Evolutionary conservation across 2,888 invertebrate species (phyloP), one percentile per base, ranked within the genome.

Genomic region (Polyommatus iphigenia): DNA sequence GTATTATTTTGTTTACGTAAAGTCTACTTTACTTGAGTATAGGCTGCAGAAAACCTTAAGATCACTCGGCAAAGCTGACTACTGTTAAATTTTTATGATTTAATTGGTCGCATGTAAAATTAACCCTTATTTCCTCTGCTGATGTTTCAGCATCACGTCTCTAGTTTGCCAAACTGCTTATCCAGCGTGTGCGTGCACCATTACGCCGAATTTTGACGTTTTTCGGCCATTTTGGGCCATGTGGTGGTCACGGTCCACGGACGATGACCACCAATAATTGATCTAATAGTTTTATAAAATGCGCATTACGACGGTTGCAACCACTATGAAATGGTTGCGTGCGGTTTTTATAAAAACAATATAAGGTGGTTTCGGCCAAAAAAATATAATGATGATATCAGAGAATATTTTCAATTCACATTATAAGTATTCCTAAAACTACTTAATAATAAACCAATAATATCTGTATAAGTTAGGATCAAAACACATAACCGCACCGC

Each of bases 181-280:
- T 78, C 78, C 46, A 77, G 76, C 78, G 32, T 78, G 76, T 78
- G 73, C 18, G 29, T 0, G 15, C 18, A 20, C 67, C 20, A 67
- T 67, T 15, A 67, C 67, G 78, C 80, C 78, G 79, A 79, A 76
- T 80, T 46, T 81, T 80, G 81, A 82, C 79, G 80, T 80, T 79
- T 79, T 75, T 67, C 80, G 76, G 76, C 78, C 78, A 77, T 79
- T 78, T 62, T 72, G 77, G 77, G 78, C 79, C 78, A 75, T 76
- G 78, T 79, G 80, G 81, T 79, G 81, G 81, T 81, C 79, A 81
- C 71, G 81, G 76, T 41, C 46, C 79, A 81, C 71, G 81, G 76
- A 57, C 46, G 77, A 78, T 67, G 79, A 73, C 41, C 78, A 62
- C 75, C 72, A 71, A 78, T 78, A 71, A 78, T 78, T 80, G 78